Percentiles rank a stretch among this genome's conserved stretches.
phyloP scores from a whole-genome alignment of 2,113 vertebrate species.

The Brachyistius frenatus region DNA sequence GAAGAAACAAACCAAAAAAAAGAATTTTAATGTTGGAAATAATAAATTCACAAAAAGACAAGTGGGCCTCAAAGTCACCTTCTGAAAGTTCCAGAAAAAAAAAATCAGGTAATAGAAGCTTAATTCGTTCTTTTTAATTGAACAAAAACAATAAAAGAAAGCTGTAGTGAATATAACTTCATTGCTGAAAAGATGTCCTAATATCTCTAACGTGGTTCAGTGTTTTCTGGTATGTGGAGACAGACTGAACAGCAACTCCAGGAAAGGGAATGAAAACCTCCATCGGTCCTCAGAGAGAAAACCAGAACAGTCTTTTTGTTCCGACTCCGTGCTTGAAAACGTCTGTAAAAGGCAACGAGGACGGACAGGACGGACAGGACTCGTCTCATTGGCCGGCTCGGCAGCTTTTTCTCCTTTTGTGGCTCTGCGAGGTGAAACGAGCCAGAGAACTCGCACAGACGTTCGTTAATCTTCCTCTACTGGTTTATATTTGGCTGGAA shows the following conservation, averaged over 20 bases:
- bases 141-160: not conserved
- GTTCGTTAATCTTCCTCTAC: not conserved
- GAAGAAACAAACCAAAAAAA: slow-evolving; percentile 7
- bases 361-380: slow-evolving; percentile 71
- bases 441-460: slow-evolving; percentile 11
- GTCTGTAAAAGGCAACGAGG: slow-evolving; percentile 84
- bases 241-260: slow-evolving; percentile 47
- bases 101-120: no score
- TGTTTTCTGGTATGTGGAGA: slow-evolving; percentile 1
- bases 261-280: slow-evolving; percentile 58
- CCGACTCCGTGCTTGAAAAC: slow-evolving; percentile 36
- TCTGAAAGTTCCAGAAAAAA: no score
- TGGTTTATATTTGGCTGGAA: slow-evolving; percentile 58
- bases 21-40: no score
- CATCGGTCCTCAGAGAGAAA: slow-evolving; percentile 28
- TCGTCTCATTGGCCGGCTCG: slow-evolving; percentile 61
- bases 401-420: slow-evolving; percentile 75
- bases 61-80: no score
- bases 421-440: slow-evolving; percentile 56
- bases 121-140: no score
- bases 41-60: no score
- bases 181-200: not conserved
- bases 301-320: slow-evolving; percentile 54
- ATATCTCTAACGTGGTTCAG: slow-evolving; percentile 1
- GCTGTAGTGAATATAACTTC: not conserved